Percentiles rank a stretch among this genome's conserved stretches.
Evolutionary conservation across 2,797 vertebrate genomes (phyloP).

Genomic region (Anisognathus igniventris): DNA sequence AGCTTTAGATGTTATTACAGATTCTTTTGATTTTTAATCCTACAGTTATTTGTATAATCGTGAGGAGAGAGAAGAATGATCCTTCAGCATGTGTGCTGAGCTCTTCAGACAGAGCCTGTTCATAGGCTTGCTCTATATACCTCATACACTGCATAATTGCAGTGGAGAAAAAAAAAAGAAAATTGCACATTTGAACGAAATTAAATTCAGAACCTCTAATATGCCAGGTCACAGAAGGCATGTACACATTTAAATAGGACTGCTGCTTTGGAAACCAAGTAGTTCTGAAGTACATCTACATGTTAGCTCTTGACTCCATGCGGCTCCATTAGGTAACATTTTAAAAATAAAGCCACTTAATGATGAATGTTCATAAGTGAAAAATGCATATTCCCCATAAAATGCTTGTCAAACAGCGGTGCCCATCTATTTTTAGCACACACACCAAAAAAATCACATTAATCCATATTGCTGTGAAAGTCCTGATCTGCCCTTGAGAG

Average conservation of each 20-base stretch:
- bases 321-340: slow-evolving; percentile 51
- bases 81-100: background rate
- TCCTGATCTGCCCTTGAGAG: slow-evolving; percentile 34
- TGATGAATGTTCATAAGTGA: slow-evolving; percentile 61
- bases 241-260: slow-evolving; percentile 31
- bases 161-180: background rate
- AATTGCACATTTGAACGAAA: slow-evolving; percentile 19
- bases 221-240: slow-evolving; percentile 28
- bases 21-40: background rate
- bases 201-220: slow-evolving; percentile 40
- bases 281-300: slow-evolving; percentile 11
- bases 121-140: background rate
- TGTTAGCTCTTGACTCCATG: background rate
- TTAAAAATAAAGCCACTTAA: slow-evolving; percentile 64
- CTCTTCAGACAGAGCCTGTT: background rate
- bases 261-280: slow-evolving; percentile 32
- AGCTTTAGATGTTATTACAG: background rate
- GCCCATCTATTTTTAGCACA: slow-evolving; percentile 37
- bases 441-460: background rate
- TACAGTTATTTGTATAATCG: background rate
- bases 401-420: slow-evolving; percentile 16
- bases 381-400: slow-evolving; percentile 44
- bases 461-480: slow-evolving; percentile 36
- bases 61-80: background rate
- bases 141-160: background rate